These are phyloP conservation scores for Eucidaris tribuloides DNA, from an alignment of 35 echinoderm and acorn worm genomes.

Conservation along the genomic window DNA sequence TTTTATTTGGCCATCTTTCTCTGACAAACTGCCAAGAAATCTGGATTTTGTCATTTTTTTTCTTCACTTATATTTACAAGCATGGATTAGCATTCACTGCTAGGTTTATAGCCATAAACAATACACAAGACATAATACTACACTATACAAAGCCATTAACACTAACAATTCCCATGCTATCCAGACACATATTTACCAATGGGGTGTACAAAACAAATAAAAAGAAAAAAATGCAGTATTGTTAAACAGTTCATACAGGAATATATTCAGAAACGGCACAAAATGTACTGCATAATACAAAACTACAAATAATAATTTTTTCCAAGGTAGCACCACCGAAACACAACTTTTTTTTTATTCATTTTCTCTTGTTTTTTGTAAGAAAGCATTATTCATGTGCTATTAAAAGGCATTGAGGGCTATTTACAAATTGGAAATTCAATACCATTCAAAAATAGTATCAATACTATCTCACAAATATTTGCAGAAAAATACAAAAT, in stretches of 20 bases:
- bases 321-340: slow-evolving; percentile 22
- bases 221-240: slow-evolving; percentile 22
- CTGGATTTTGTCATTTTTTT: slow-evolving; percentile 25
- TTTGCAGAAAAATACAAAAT: too few relatives aligned
- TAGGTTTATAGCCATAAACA: slow-evolving; percentile 2
- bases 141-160: slow-evolving; percentile 34
- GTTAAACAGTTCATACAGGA: slow-evolving; percentile 14
- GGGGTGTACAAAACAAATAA: slow-evolving; percentile 11
- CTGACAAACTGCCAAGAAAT: slow-evolving; percentile 30
- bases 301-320: slow-evolving; percentile 24
- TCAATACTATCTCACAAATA: too few relatives aligned
- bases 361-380: not conserved
- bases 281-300: slow-evolving; percentile 21
- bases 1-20: slow-evolving; percentile 35
- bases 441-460: slow-evolving; percentile 20
- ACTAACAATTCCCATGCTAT: slow-evolving; percentile 17
- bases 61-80: slow-evolving; percentile 15
- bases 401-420: slow-evolving; percentile 19
- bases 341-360: slow-evolving; percentile 8
- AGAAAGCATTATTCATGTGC: slow-evolving; percentile 27
- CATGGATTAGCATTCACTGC: slow-evolving; percentile 12
- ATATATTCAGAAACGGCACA: slow-evolving; percentile 42
- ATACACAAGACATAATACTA: slow-evolving; percentile 33
- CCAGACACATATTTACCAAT: not conserved
- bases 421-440: slow-evolving; percentile 7